These are phyloP conservation scores for Larimichthys polyactis DNA, from an alignment of 2,113 vertebrate species.

Conservation along the genomic window DNA sequence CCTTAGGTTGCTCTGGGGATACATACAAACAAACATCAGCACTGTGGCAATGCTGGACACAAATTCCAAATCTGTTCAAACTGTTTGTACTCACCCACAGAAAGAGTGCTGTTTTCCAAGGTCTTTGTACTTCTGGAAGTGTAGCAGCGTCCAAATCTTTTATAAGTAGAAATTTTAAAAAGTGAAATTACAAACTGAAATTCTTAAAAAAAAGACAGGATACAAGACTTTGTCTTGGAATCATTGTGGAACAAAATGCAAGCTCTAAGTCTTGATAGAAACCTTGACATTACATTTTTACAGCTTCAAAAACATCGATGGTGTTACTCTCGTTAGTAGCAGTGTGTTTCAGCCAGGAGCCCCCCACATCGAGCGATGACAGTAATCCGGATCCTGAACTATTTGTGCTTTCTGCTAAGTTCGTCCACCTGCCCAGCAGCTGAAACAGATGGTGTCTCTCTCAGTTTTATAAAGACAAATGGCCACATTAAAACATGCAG, in stretches of 20 bases:
- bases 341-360: background rate
- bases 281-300: background rate
- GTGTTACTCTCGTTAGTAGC: background rate
- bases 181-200: too few relatives aligned
- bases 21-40: background rate
- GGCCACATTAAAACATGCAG: background rate
- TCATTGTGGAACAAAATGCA: too few relatives aligned
- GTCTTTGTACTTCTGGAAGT: too few relatives aligned
- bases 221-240: too few relatives aligned
- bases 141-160: background rate
- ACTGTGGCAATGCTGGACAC: background rate
- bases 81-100: background rate
- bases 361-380: too few relatives aligned
- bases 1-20: background rate
- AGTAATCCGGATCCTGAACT: accelerated
- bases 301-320: accelerated
- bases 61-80: background rate
- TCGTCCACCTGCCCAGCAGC: constrained; percentile 69
- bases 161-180: too few relatives aligned
- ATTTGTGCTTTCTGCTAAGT: constrained; percentile 25
- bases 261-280: too few relatives aligned
- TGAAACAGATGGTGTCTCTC: constrained; percentile 15
- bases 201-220: too few relatives aligned
- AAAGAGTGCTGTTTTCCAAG: background rate
- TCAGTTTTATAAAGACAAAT: background rate